phyloP scores from a whole-genome alignment of 2,113 vertebrate genomes.

The Myotis davidii region DNA sequence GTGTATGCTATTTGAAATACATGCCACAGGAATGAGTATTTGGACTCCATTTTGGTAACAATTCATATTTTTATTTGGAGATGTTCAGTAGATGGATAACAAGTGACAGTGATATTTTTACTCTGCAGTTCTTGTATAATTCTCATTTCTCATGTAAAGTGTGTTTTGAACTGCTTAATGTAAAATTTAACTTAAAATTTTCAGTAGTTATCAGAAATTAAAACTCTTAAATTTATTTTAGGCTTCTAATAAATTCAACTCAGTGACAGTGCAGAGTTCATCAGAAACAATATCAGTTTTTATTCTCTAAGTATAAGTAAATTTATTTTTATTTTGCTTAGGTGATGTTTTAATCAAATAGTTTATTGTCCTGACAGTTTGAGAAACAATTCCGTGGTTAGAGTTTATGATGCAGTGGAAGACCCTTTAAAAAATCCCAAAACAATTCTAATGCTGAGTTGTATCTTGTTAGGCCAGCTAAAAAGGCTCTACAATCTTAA shows the following conservation, averaged over 20 bases:
- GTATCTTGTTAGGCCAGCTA: neutral
- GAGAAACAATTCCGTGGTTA: slow-evolving; percentile 8
- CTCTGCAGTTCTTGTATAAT: neutral
- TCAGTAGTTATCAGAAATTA: slow-evolving; percentile 5
- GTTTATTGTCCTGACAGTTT: neutral
- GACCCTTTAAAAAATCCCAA: neutral
- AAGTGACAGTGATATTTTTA: neutral
- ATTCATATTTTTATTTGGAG: neutral
- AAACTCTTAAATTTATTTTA: neutral
- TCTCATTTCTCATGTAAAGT: neutral
- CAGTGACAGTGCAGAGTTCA: neutral
- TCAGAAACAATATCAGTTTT: neutral
- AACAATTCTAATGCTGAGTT: neutral
- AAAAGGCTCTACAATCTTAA: neutral
- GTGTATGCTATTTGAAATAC: neutral
- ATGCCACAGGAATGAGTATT: neutral
- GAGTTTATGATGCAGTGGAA: neutral
- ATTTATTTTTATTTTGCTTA: neutral
- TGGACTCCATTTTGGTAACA: neutral
- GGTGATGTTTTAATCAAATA: neutral
- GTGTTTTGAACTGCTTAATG: neutral
- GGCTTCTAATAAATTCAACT: neutral
- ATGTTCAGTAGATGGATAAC: slow-evolving; percentile 9
- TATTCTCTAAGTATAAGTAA: neutral
- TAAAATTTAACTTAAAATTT: neutral